Evolutionary conservation across 1,140 invertebrate genomes (phyloP).

Genomic region (Ditylenchus dipsaci): DNA sequence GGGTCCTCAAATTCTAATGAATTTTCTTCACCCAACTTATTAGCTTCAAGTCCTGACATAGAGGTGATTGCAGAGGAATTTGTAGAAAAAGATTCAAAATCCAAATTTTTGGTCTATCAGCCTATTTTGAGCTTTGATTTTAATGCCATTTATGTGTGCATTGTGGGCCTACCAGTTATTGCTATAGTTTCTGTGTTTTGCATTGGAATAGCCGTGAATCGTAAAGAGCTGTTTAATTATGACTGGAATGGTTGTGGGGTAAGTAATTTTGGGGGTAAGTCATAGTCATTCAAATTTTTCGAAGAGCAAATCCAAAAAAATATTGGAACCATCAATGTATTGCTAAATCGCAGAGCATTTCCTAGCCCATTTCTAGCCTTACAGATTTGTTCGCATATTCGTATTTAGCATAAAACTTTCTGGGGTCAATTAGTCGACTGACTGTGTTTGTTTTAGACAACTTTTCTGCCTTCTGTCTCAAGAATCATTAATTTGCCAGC

Average conservation of each 20-base stretch:
- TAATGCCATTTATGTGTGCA: constrained; percentile 11
- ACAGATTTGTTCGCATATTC: too few species aligned
- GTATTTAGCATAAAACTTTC: too few species aligned
- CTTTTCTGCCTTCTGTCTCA: constrained; percentile 33
- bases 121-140: constrained; percentile 8
- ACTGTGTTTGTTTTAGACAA: constrained; percentile 22
- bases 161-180: constrained; percentile 18
- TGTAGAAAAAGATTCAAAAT: too few species aligned
- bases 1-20: too few species aligned
- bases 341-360: too few species aligned
- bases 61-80: too few species aligned
- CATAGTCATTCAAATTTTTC: too few species aligned
- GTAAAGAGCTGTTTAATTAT: constrained; percentile 24
- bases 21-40: background rate
- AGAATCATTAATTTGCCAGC: constrained; percentile 39
- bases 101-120: too few species aligned
- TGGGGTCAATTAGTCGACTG: background rate
- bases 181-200: constrained; percentile 22
- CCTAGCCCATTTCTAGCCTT: too few species aligned
- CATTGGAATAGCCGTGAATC: constrained; percentile 29
- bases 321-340: too few species aligned
- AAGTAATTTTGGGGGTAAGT: background rate
- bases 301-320: too few species aligned
- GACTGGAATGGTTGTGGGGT: constrained; percentile 37
- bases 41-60: background rate